Base-by-base conservation (phyloP, 2,888 invertebrate species). In the Brenthis ino region DNA sequence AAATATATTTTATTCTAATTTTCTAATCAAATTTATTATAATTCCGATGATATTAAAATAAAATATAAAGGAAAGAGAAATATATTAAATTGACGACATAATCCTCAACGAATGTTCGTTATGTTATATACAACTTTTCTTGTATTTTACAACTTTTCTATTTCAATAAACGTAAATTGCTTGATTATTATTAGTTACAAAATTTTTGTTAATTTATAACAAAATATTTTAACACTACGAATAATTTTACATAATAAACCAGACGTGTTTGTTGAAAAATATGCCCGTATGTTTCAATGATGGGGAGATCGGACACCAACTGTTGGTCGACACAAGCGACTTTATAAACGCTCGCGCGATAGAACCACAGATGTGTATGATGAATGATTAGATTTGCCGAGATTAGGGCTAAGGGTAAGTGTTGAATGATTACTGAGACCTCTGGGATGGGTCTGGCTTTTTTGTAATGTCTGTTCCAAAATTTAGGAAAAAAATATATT, bases 321-420 rank as follows among this genome's bases (percentile, higher is more conserved):
- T 86, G 86, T 85, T 80, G 82, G 79, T 73, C 78, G 79, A 86
- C 87, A 88, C 77, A 79, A 81, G 85, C 82, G 88, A 89, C 88
- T 89, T 83, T 82, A 77, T 83, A 85, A 87, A 74, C 72, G 77
- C 66, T 74, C 79, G 76, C 77, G 76, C 74, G 80, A 79, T 78
- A 73, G 80, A 78, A 77, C 79, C 88, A 79, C 89, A 91, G 89
- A 79, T 80, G 88, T 77, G 79, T 75, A 83, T 84, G 85, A 87
- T 86, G 81, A 82, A 89, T 84, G 88, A 90, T 90, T 88, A 89
- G 88, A 89, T 88, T 82, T 81, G 78, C 81, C 77, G 80, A 85
- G 84, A 82, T 84, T 82, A 80, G 78, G 69, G 71, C 60, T 50
- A 58, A 76, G 79, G 80, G 72, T 73, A 71, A 74, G 72, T 66